These are phyloP conservation scores for Lethenteron reissneri DNA, from an alignment of 2,113 vertebrate species.

Conservation along the genomic window DNA sequence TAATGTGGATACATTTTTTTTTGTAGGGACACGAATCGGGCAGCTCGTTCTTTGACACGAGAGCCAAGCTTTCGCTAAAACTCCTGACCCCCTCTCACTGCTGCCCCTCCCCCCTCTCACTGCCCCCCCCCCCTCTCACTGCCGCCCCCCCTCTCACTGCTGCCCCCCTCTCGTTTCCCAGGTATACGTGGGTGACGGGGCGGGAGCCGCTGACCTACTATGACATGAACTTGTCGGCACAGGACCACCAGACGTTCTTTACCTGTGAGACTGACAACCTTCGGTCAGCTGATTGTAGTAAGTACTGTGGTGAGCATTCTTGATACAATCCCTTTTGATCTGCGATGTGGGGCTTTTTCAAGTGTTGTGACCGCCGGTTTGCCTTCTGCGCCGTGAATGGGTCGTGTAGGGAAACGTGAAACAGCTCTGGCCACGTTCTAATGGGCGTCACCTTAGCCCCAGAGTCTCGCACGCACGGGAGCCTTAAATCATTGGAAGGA, in stretches of 20 bases:
- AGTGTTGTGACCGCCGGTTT: too few relatives aligned
- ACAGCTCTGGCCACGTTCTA: too few relatives aligned
- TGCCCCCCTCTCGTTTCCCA: conserved; percentile 16
- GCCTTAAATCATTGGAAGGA: too few relatives aligned
- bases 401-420: too few relatives aligned
- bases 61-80: neutral
- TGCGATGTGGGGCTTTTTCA: too few relatives aligned
- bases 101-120: neutral
- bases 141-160: neutral
- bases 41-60: neutral
- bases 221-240: conserved; percentile 95
- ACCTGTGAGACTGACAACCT: conserved; percentile 72
- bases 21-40: conserved; percentile 9
- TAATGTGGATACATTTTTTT: conserved; percentile 7
- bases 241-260: conserved; percentile 96
- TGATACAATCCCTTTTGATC: too few relatives aligned
- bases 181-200: conserved; percentile 93
- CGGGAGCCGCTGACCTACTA: conserved; percentile 92
- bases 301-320: conserved; percentile 6
- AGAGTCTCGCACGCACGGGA: too few relatives aligned
- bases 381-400: too few relatives aligned
- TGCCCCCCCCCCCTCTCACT: neutral
- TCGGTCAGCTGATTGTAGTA: conserved; percentile 71
- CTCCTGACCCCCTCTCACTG: neutral
- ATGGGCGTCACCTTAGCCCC: too few relatives aligned